These are phyloP conservation scores for Amazona finschi DNA, from an alignment of 2,797 vertebrate species.

Conservation along the genomic window DNA sequence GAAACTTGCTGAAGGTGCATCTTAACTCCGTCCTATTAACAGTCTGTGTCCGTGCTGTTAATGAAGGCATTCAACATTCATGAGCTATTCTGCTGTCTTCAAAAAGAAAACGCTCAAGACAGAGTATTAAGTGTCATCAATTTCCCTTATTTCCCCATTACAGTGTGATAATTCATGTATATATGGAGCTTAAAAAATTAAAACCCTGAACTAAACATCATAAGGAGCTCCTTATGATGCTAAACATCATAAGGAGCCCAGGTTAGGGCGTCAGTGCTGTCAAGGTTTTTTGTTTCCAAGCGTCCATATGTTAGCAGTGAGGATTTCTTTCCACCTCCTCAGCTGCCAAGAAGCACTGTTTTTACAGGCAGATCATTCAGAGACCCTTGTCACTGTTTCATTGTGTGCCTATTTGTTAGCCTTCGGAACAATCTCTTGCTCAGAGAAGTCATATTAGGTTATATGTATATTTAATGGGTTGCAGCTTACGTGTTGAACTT, in stretches of 20 bases:
- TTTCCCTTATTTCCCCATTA: conserved; percentile 8
- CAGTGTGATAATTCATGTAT: background rate
- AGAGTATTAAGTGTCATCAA: background rate
- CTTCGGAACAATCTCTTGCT: background rate
- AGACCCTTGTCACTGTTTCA: background rate
- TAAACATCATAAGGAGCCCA: background rate
- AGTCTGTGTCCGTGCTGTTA: background rate
- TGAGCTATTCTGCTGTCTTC: background rate
- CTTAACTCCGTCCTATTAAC: background rate
- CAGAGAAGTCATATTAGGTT: background rate
- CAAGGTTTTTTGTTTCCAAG: background rate
- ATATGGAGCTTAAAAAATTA: background rate
- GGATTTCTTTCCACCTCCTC: background rate
- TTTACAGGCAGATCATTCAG: background rate
- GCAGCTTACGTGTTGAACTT: background rate
- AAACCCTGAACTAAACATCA: background rate
- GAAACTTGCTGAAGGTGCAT: background rate
- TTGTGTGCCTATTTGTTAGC: background rate
- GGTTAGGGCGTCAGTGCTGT: background rate
- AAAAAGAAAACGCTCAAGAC: background rate
- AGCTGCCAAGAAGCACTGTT: background rate
- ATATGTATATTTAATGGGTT: background rate
- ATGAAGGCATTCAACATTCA: conserved; percentile 19
- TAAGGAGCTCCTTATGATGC: background rate
- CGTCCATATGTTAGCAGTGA: background rate